Percentiles rank a stretch among this genome's conserved stretches.
phyloP scores from a whole-genome alignment of 2,797 vertebrate species.

The Fratercula arctica region DNA sequence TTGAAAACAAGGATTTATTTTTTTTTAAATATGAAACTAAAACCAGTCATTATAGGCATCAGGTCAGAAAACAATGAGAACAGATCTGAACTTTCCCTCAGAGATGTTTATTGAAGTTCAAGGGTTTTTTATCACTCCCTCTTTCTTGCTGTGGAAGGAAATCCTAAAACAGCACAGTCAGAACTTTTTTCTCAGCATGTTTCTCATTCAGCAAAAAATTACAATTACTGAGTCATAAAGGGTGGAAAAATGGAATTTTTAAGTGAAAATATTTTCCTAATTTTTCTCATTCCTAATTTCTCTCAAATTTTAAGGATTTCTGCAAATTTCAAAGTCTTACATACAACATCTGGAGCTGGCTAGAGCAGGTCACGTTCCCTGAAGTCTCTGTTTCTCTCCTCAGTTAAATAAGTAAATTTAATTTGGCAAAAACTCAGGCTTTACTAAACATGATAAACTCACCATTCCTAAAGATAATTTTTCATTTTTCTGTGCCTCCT shows the following conservation, averaged over 20 bases:
- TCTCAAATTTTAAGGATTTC: background rate
- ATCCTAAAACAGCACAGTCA: conserved; percentile 50
- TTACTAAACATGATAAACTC: background rate
- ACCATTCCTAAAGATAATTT: background rate
- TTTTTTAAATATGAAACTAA: background rate
- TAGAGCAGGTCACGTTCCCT: background rate
- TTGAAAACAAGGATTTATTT: background rate
- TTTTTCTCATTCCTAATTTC: background rate
- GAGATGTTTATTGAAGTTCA: conserved; percentile 28
- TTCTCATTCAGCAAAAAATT: conserved; percentile 13
- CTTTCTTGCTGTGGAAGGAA: conserved; percentile 51
- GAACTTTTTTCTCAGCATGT: conserved; percentile 39
- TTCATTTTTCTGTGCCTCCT: background rate
- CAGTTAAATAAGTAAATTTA: background rate
- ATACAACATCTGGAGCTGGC: background rate
- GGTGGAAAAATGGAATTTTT: background rate
- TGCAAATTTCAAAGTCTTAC: background rate
- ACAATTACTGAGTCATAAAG: background rate
- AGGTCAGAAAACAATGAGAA: background rate
- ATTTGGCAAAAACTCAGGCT: conserved; percentile 5
- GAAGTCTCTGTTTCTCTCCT: background rate
- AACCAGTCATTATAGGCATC: background rate
- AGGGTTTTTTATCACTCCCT: conserved; percentile 9
- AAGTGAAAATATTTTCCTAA: background rate
- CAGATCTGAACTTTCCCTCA: conserved; percentile 18